Conservation (phyloP, 2,797 vertebrate genomes). For the Sebastiscus albofasciatus region DNA sequence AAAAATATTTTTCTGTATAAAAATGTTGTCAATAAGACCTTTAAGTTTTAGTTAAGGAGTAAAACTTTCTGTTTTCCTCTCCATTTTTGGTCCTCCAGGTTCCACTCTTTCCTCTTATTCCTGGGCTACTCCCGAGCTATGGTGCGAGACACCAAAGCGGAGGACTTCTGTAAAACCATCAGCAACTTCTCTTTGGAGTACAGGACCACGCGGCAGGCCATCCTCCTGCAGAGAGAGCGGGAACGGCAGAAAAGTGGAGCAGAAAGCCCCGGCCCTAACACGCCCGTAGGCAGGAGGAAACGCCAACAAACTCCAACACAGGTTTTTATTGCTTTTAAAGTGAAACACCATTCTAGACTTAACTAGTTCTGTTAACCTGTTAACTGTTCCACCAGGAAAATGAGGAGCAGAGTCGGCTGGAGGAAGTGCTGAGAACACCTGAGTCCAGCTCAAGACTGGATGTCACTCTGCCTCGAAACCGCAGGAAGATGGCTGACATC, state of each 20-base stretch:
- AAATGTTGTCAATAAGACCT: no score
- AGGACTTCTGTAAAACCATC: constrained; percentile 83
- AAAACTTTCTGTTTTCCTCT: not conserved
- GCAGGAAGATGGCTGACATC: constrained; percentile 65
- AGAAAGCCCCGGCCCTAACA: constrained; percentile 19
- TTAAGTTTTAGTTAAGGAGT: not conserved
- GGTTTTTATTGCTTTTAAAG: constrained; percentile 31
- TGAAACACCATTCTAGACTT: not conserved
- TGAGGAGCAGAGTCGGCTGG: constrained; percentile 75
- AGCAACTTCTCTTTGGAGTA: constrained; percentile 86
- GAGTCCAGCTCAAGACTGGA: constrained; percentile 63
- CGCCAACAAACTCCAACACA: constrained; percentile 38
- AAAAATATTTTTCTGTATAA: no score
- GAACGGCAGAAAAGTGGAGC: constrained; percentile 48
- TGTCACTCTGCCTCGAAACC: constrained; percentile 69
- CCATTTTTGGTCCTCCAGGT: constrained; percentile 58
- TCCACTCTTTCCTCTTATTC: constrained; percentile 86
- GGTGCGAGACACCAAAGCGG: constrained; percentile 74
- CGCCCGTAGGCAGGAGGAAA: constrained; percentile 51
- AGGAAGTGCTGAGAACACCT: constrained; percentile 78
- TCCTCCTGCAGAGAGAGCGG: constrained; percentile 76
- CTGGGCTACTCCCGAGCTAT: constrained; percentile 81
- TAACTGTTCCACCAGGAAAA: constrained; percentile 49
- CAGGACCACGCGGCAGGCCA: constrained; percentile 58
- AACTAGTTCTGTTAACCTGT: not conserved